A percentile compares a stretch with the other conserved stretches of the same genome.
These are phyloP conservation scores for Sciaenops ocellatus DNA, from an alignment of 2,797 vertebrate genomes.

Conservation along the genomic window DNA sequence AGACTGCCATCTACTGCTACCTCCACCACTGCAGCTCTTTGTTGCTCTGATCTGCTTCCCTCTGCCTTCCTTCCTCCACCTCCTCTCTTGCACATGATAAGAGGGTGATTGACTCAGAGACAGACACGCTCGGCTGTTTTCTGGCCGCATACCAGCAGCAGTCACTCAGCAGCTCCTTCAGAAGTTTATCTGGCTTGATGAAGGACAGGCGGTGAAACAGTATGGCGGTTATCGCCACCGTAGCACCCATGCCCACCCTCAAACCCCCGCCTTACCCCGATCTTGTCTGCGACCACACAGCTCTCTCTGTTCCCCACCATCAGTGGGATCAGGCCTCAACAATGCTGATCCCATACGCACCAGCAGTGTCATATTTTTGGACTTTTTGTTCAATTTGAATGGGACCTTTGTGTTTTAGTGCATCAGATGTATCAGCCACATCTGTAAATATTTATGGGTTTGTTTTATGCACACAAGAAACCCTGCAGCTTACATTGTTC, in stretches of 20 bases:
- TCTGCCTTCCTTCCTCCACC: slow-evolving; percentile 31
- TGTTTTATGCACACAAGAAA: slow-evolving; percentile 73
- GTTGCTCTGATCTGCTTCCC: slow-evolving; percentile 56
- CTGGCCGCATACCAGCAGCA: slow-evolving; percentile 83
- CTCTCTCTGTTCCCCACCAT: slow-evolving; percentile 77
- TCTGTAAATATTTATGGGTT: slow-evolving; percentile 84
- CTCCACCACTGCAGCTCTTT: slow-evolving; percentile 76
- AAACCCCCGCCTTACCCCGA: slow-evolving; percentile 16
- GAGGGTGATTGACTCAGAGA: slow-evolving; percentile 84
- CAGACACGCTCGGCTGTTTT: slow-evolving; percentile 83
- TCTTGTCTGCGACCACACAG: slow-evolving; percentile 77
- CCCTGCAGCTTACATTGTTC: slow-evolving; percentile 73
- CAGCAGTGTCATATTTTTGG: slow-evolving; percentile 74
- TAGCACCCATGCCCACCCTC: slow-evolving; percentile 55
- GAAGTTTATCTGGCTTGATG: slow-evolving; percentile 83
- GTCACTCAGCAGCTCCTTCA: slow-evolving; percentile 88
- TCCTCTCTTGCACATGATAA: slow-evolving; percentile 80
- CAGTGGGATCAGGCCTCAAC: slow-evolving; percentile 67
- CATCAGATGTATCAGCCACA: slow-evolving; percentile 75
- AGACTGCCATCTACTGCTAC: slow-evolving; percentile 97
- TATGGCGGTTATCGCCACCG: slow-evolving; percentile 77
- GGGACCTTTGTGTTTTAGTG: slow-evolving; percentile 72
- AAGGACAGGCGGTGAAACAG: slow-evolving; percentile 83
- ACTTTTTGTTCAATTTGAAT: slow-evolving; percentile 72
- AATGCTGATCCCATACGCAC: slow-evolving; percentile 70